phyloP scores from a whole-genome alignment of 2,888 invertebrate species.

The Phaonia tiefii region DNA sequence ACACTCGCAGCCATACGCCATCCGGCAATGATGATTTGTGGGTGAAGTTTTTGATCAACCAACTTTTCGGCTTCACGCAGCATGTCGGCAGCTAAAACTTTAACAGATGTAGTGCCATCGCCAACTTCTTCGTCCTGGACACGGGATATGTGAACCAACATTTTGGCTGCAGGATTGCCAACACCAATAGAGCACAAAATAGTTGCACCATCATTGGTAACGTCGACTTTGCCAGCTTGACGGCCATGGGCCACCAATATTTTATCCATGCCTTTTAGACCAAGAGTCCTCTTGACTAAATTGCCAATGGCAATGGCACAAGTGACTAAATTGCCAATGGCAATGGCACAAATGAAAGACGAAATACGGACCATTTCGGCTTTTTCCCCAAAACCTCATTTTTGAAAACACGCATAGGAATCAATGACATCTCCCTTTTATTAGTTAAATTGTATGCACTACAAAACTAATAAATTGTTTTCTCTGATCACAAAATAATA shows the following conservation, averaged over 20 bases:
- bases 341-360: slow-evolving; percentile 98
- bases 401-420: slow-evolving; percentile 96
- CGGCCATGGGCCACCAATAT: slow-evolving; percentile 91
- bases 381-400: slow-evolving; percentile 98
- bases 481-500: too few species aligned
- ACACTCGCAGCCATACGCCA: slow-evolving; percentile 94
- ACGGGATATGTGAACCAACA: slow-evolving; percentile 98
- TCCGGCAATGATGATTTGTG: slow-evolving; percentile 97
- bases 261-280: slow-evolving; percentile 99
- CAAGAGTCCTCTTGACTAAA: slow-evolving; percentile 97
- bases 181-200: slow-evolving; percentile 97
- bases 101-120: slow-evolving; percentile 99
- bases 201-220: slow-evolving; percentile 99
- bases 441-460: slow-evolving; percentile 54
- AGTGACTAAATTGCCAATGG: too few species aligned
- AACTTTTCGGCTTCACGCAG: slow-evolving; percentile 97
- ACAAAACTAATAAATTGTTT: slow-evolving; percentile 26
- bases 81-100: slow-evolving; percentile 94
- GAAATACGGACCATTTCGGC: slow-evolving; percentile 98
- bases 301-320: slow-evolving; percentile 99
- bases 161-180: slow-evolving; percentile 99
- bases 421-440: slow-evolving; percentile 88
- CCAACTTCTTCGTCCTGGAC: slow-evolving; percentile 99
- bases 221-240: slow-evolving; percentile 92
- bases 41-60: slow-evolving; percentile 96